phyloP scores from a whole-genome alignment of 2,888 invertebrate species.

The Blomia tropicalis region DNA sequence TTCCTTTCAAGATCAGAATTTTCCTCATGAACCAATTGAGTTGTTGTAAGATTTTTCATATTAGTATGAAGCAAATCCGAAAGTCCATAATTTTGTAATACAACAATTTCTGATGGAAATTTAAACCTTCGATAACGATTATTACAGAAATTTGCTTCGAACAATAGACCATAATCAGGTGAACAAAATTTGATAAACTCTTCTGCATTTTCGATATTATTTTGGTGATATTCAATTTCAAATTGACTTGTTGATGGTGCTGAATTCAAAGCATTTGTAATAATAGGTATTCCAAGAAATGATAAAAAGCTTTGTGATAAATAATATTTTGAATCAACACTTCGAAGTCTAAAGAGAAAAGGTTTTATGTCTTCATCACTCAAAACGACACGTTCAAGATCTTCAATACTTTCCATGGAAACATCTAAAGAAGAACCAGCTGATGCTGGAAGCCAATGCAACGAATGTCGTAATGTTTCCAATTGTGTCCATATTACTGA shows the following conservation, averaged over 20 bases:
- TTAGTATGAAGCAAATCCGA: not conserved
- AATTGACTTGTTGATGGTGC: not conserved
- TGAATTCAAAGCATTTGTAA: not conserved
- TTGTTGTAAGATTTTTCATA: not conserved
- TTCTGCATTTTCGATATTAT: not conserved
- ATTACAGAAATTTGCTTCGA: not conserved
- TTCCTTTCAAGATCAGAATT: not conserved
- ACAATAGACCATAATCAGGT: not conserved
- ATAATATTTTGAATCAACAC: slow-evolving; percentile 27
- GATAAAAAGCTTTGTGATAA: slow-evolving; percentile 31
- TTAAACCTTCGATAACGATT: not conserved
- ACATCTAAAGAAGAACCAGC: slow-evolving; percentile 27
- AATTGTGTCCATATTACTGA: slow-evolving; percentile 34
- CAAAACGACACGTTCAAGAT: slow-evolving; percentile 36
- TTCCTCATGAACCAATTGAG: not conserved
- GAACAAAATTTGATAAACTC: not conserved
- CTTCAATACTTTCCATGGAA: slow-evolving; percentile 34
- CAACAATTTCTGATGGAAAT: slow-evolving; percentile 5
- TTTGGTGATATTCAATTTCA: not conserved
- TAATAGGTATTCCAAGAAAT: slow-evolving; percentile 30
- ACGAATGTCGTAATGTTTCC: slow-evolving; percentile 34
- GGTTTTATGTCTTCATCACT: slow-evolving; percentile 35
- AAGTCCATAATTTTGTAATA: not conserved
- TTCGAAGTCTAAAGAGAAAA: slow-evolving; percentile 30
- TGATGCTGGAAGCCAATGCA: slow-evolving; percentile 37